Evolutionary conservation across 2,888 invertebrate genomes (phyloP), one percentile per base, ranked within the genome.

Genomic region (Thera obeliscata): DNA sequence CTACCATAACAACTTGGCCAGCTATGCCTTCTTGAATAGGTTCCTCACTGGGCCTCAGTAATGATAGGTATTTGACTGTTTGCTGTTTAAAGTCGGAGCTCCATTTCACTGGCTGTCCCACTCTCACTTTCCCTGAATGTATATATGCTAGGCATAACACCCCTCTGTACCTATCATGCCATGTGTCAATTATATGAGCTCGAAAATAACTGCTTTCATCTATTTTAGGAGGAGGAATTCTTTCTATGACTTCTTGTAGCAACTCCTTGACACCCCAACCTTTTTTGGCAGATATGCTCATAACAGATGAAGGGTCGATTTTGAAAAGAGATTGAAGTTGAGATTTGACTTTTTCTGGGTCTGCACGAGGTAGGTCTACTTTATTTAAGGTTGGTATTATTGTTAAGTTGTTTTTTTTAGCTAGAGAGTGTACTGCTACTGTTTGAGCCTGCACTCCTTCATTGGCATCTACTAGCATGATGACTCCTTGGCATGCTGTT

Each of bases 361-460:
- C 93, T 0, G 99, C 98, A 87, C 97, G 95, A 77, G 98, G 98
- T 64, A 99, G 94, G 87, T 99, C 99, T 66, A 99, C 98, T 94
- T 99, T 99, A 90, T 99, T 99, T 48, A 99, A 93, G 0, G 98
- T 98, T 0, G 99, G 99, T 80, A 99, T 96, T 67, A 99, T 96
- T 0, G 94, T 89, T 62, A 99, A 89, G 77, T 98, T 96, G 74
- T 95, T 95, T 61, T 95, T 96, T 88, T 97, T 97, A 0, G 99
- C 99, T 71, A 99, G 89, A 85, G 97, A 97, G 90, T 98, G 99
- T 81, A 99, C 99, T 12, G 99, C 99, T 2, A 99, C 98, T 0
- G 99, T 99, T 90, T 99, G 99, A 0, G 99, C 99, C 93, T 99
- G 98, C 2, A 99, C 96, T 7, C 97, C 97, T 94, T 98, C 98